A percentile compares a stretch with the other conserved stretches of the same genome.
phyloP scores from a whole-genome alignment of 1,140 invertebrate species.

The Drosophila virilis region DNA sequence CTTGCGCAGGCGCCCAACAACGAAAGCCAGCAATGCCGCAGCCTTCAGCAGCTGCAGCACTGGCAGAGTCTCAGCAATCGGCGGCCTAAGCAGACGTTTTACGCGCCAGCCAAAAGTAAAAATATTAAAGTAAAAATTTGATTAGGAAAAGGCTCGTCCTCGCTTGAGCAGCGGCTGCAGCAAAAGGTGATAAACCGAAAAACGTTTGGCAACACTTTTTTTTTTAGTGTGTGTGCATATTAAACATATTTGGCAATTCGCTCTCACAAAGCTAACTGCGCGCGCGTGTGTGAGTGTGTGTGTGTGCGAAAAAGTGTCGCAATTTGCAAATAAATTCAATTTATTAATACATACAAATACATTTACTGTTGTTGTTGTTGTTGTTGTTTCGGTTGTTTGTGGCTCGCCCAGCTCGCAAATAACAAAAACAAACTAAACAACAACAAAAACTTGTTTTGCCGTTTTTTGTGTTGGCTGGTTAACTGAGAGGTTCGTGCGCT shows the following conservation, averaged over 20 bases:
- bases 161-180: constrained; percentile 6
- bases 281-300: neutral
- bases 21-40: constrained; percentile 30
- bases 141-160: constrained; percentile 38
- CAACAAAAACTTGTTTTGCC: constrained; percentile 32
- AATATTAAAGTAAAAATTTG: constrained; percentile 12
- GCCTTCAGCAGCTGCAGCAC: constrained; percentile 36
- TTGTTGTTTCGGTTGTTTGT: constrained; percentile 32
- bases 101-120: constrained; percentile 33
- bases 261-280: neutral
- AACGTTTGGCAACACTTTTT: constrained; percentile 30
- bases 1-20: constrained; percentile 61
- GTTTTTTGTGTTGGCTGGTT: neutral
- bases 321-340: constrained; percentile 49
- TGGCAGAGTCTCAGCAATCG: constrained; percentile 72
- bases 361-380: constrained; percentile 29
- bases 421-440: constrained; percentile 33
- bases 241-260: constrained; percentile 5
- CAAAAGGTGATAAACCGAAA: constrained; percentile 51
- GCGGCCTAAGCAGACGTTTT: constrained; percentile 67
- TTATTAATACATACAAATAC: constrained; percentile 24
- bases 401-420: constrained; percentile 34
- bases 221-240: neutral
- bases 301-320: constrained; percentile 33
- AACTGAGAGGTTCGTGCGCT: neutral